Evolutionary conservation across 1,140 invertebrate genomes (phyloP), one percentile per base, ranked within the genome.

Genomic region (Cecropterus lyciades): DNA sequence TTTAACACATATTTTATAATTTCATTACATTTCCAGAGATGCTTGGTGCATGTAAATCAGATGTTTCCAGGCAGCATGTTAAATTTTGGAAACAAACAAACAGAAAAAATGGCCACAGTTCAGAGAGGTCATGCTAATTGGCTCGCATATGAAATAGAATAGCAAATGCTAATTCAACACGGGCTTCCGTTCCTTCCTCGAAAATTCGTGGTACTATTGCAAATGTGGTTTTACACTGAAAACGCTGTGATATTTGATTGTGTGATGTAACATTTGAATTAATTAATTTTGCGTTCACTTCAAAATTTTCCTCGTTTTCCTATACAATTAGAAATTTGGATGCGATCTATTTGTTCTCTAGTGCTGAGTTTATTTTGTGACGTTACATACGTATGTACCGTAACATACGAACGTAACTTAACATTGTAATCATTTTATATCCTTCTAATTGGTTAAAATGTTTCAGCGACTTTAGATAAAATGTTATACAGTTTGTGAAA

Each of bases 151-250:
- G 55, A 45, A 57, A 57, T 57, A n/a, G 40, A 57, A 57, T 57
- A 43, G 55, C 16, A 57, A 57, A 43, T 57, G 55, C 3, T 24
- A 45, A 45, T 45, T 57, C 55, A 57, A 57, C 20, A 57, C 6
- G 13, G 40, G 42, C 55, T 45, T 30, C 20, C 55, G 42, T 57
- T 30, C 9, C 40, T 53, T n/a, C 14, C 14, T 9, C 51, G 51
- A 37, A 53, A 52, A 17, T 53, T 17, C 51, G 15, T 27, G 30
- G 30, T 37, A 53, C 30, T 24, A 16, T 53, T 53, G 51, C 51
- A 53, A 52, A 53, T 40, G 20, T 57, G 10, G 45, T 57, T 57
- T 57, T 57, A 40, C 20, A 24, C 42, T 27, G 11, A 57, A 24
- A 57, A 57, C 9, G 37, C 37, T 57, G 43, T 43, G 11, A 45